phyloP scores from a whole-genome alignment of 1,140 invertebrate genomes.

The Hycleus cichorii region DNA sequence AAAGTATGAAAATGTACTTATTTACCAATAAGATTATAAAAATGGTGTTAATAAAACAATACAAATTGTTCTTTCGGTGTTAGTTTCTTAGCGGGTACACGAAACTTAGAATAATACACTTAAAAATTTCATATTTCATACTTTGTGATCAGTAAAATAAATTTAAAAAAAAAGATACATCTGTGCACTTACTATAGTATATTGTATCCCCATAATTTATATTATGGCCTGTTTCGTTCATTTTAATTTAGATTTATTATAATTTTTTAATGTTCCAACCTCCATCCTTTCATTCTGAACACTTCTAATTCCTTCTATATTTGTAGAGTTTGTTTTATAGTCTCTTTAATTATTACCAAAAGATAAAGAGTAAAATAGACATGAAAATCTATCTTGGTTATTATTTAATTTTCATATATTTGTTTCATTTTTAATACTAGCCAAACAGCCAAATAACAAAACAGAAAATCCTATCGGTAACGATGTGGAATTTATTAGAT shows the following conservation, averaged over 20 bases:
- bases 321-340: background rate
- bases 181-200: constrained; percentile 34
- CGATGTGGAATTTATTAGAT: constrained; percentile 35
- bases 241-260: background rate
- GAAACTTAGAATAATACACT: constrained; percentile 19
- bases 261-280: background rate
- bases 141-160: constrained; percentile 31
- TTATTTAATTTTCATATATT: background rate
- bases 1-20: constrained; percentile 37
- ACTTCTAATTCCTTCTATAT: background rate
- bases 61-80: constrained; percentile 24
- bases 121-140: constrained; percentile 28
- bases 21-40: constrained; percentile 8
- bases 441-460: background rate
- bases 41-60: background rate
- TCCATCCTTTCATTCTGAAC: constrained; percentile 4
- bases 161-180: constrained; percentile 15
- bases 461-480: constrained; percentile 25
- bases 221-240: background rate
- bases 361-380: background rate
- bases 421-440: constrained; percentile 1
- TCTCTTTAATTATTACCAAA: background rate
- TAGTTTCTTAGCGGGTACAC: constrained; percentile 26
- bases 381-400: background rate
- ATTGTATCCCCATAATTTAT: constrained; percentile 26